These are phyloP conservation scores for Hirtodrosophila trivittata DNA, from an alignment of 2,888 invertebrate genomes.

Conservation along the genomic window DNA sequence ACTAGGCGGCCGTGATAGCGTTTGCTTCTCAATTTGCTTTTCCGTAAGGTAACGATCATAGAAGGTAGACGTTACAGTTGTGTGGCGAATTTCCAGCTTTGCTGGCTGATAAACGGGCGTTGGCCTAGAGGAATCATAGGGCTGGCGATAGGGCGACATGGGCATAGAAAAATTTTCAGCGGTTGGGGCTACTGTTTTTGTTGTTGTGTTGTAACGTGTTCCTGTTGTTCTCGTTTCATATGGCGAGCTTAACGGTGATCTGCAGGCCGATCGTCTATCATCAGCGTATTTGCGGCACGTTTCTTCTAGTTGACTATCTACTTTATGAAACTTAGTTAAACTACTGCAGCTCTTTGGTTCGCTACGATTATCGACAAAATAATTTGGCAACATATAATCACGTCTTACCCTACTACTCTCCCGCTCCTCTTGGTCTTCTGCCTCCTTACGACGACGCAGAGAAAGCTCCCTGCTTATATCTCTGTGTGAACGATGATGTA, in stretches of 20 bases:
- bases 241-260: constrained; percentile 76
- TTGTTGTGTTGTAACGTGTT: constrained; percentile 52
- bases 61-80: constrained; percentile 83
- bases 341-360: constrained; percentile 80
- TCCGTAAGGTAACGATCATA: constrained; percentile 83
- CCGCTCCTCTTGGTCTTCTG: constrained; percentile 82
- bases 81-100: constrained; percentile 83
- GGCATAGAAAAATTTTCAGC: constrained; percentile 62
- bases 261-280: constrained; percentile 76
- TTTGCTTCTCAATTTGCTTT: constrained; percentile 81
- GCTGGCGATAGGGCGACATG: constrained; percentile 77
- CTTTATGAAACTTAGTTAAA: constrained; percentile 83
- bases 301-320: constrained; percentile 84
- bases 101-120: constrained; percentile 80
- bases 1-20: constrained; percentile 73
- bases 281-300: constrained; percentile 77
- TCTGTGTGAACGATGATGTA: constrained; percentile 77
- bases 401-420: constrained; percentile 84
- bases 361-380: constrained; percentile 80
- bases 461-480: constrained; percentile 81
- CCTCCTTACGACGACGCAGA: constrained; percentile 79
- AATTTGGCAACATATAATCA: constrained; percentile 83
- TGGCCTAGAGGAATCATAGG: constrained; percentile 59
- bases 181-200: constrained; percentile 35
- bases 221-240: constrained; percentile 66